Percentiles rank a stretch among this genome's conserved stretches.
Evolutionary conservation across 1,140 invertebrate species (phyloP).

Genomic region (Lepidurus apus): DNA sequence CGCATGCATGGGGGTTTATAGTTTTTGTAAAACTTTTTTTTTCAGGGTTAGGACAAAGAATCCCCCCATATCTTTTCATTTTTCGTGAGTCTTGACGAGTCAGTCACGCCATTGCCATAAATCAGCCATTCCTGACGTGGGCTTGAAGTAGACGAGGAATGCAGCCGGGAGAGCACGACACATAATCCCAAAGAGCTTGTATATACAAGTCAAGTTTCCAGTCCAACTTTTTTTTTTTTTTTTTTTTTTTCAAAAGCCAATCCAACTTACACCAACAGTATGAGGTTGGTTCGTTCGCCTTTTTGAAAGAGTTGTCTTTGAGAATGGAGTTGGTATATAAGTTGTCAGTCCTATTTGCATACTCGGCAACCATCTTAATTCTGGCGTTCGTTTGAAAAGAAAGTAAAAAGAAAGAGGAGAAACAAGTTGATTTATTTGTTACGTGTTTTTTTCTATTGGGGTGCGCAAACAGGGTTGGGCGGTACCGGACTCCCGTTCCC

Average conservation of each 20-base stretch:
- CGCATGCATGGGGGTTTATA: neutral
- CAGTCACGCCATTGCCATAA: constrained; percentile 21
- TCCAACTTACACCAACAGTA: too few relatives aligned
- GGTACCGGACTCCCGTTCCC: constrained; percentile 32
- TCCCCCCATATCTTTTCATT: neutral
- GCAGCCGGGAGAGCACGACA: constrained; percentile 6
- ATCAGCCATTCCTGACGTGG: constrained; percentile 3
- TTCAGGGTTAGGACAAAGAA: neutral
- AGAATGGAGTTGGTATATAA: neutral
- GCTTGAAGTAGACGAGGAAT: constrained; percentile 21
- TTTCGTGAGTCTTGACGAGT: constrained; percentile 18
- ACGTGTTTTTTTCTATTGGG: constrained; percentile 24
- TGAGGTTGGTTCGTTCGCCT: neutral
- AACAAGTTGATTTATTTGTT: constrained; percentile 26
- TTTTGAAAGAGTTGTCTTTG: constrained; percentile 20
- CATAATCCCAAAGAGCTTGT: constrained; percentile 1
- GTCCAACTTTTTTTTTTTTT: constrained; percentile 5
- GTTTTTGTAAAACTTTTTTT: neutral
- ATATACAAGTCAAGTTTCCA: constrained; percentile 10
- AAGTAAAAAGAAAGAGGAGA: neutral
- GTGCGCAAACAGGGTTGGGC: constrained; percentile 29
- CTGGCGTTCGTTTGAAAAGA: neutral
- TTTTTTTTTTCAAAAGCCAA: neutral
- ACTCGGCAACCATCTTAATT: constrained; percentile 7
- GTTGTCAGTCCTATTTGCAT: neutral